Evolutionary conservation across 2,888 invertebrate genomes (phyloP).

Genomic region (Melitaea athalia): DNA sequence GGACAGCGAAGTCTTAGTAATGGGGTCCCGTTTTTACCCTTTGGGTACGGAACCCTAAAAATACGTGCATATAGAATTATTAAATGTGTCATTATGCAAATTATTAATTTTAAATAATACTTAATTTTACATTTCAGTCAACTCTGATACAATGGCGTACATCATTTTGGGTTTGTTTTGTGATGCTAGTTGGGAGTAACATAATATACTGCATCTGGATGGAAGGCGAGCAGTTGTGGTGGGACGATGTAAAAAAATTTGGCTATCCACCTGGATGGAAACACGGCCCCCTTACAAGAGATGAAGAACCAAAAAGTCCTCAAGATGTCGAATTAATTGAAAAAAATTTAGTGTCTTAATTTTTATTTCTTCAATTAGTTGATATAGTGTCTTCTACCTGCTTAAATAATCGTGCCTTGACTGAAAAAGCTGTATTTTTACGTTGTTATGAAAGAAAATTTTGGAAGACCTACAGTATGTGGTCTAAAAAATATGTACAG

Average conservation of each 20-base stretch:
- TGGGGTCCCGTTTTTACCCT: too few relatives aligned
- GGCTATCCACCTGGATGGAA: conserved; percentile 51
- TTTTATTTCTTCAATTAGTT: too few relatives aligned
- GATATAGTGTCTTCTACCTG: too few relatives aligned
- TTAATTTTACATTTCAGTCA: conserved; percentile 52
- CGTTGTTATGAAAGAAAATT: too few relatives aligned
- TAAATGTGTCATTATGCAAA: too few relatives aligned
- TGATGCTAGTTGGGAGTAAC: conserved; percentile 80
- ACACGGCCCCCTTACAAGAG: conserved; percentile 42
- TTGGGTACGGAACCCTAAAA: too few relatives aligned
- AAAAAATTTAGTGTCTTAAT: not conserved
- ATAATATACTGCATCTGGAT: conserved; percentile 81
- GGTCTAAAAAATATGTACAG: too few relatives aligned
- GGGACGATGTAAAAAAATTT: conserved; percentile 77
- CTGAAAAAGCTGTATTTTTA: too few relatives aligned
- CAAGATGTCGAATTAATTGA: conserved; percentile 11
- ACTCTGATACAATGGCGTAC: conserved; percentile 70
- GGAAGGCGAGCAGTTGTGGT: conserved; percentile 83
- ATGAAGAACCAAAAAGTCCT: conserved; percentile 28
- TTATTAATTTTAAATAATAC: not conserved
- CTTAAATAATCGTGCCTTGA: too few relatives aligned
- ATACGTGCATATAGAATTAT: not conserved
- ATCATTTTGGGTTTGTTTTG: conserved; percentile 85
- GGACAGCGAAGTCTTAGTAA: too few relatives aligned
- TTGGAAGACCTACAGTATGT: too few relatives aligned